Evolutionary conservation across 2,888 invertebrate genomes (phyloP).

Genomic region (Macaria notata): DNA sequence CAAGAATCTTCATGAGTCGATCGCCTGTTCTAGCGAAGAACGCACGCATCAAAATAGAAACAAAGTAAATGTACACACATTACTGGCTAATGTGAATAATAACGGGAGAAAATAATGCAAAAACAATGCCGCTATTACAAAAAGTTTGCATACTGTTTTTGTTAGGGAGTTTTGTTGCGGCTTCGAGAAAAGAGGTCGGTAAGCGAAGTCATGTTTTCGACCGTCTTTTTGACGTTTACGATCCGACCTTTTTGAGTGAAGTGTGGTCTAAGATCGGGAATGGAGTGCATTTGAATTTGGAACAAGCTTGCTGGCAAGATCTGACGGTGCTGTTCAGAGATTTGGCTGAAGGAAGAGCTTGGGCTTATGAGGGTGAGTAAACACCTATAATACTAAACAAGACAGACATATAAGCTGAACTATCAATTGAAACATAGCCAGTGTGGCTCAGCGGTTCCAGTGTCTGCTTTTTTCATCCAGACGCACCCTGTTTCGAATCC

Average conservation of each 20-base stretch:
- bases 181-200: slow-evolving; percentile 45
- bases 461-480: too few relatives aligned
- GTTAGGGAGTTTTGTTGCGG: slow-evolving; percentile 33
- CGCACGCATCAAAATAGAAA: too few relatives aligned
- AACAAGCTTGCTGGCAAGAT: slow-evolving; percentile 68
- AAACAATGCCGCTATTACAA: slow-evolving; percentile 39
- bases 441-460: too few relatives aligned
- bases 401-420: too few relatives aligned
- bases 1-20: too few relatives aligned
- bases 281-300: slow-evolving; percentile 64
- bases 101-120: slow-evolving; percentile 36
- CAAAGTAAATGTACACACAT: slow-evolving; percentile 37
- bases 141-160: slow-evolving; percentile 38
- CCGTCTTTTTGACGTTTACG: slow-evolving; percentile 68
- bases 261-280: slow-evolving; percentile 74
- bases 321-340: slow-evolving; percentile 67
- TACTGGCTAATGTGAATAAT: slow-evolving; percentile 22
- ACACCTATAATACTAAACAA: too few relatives aligned
- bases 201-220: slow-evolving; percentile 59
- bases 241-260: slow-evolving; percentile 66
- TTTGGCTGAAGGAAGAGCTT: slow-evolving; percentile 66
- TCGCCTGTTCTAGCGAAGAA: too few relatives aligned
- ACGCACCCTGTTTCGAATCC: too few relatives aligned
- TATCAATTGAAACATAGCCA: too few relatives aligned
- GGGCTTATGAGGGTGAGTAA: slow-evolving; percentile 78